A percentile compares a stretch with the other conserved stretches of the same genome.
Evolutionary conservation across 64 coral and sea anemone genomes (phyloP).

Genomic region (Catalaphyllia jardinei): DNA sequence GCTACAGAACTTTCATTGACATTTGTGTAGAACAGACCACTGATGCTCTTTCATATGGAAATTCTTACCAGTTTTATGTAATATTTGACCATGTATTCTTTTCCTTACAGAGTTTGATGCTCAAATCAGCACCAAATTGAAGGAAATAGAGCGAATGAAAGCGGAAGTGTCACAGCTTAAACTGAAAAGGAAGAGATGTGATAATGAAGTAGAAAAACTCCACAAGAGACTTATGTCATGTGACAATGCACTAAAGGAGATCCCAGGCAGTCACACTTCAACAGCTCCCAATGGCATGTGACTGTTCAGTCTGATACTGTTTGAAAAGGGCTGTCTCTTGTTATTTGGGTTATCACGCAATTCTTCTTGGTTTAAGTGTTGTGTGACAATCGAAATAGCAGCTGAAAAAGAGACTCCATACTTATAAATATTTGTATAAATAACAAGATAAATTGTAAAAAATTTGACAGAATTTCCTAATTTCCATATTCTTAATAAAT

Average conservation of each 20-base stretch:
- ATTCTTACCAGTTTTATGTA: no score
- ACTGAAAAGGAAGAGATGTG: constrained; percentile 66
- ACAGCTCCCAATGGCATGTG: constrained; percentile 1
- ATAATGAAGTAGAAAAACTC: constrained; percentile 54
- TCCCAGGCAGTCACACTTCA: constrained; percentile 4
- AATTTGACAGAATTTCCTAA: no score
- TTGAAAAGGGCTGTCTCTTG: not conserved
- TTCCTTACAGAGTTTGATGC: constrained; percentile 60
- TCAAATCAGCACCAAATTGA: constrained; percentile 71
- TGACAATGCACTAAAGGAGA: constrained; percentile 67
- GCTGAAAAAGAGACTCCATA: no score
- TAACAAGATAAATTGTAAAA: no score
- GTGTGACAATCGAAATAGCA: no score
- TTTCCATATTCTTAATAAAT: no score
- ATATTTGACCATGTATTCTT: not conserved
- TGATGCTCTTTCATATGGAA: no score
- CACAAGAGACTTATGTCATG: constrained; percentile 65
- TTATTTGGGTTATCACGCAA: not conserved
- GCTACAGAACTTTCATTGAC: no score
- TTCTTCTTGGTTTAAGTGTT: no score
- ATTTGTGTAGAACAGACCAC: no score
- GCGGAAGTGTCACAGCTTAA: constrained; percentile 55
- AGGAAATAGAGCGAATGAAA: constrained; percentile 81
- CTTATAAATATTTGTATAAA: no score
- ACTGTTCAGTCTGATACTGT: not conserved